Percentiles rank a stretch among this genome's conserved stretches.
Evolutionary conservation across 2,888 invertebrate genomes (phyloP).

Genomic region (Drosophila emarginata): DNA sequence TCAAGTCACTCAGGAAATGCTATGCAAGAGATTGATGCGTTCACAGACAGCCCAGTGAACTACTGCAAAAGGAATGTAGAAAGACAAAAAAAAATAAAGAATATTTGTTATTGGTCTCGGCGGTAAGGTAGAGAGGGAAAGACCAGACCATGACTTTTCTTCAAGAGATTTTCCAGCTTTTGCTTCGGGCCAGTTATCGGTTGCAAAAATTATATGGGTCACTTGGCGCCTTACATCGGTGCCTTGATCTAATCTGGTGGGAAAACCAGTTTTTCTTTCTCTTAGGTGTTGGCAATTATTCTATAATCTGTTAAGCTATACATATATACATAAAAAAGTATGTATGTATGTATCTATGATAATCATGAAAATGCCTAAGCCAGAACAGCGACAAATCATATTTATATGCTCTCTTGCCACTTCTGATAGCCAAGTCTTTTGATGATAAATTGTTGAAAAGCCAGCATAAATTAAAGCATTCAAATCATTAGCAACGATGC

Average conservation of each 20-base stretch:
- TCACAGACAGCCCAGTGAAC: conserved; percentile 66
- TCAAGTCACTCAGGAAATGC: conserved; percentile 26
- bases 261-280: conserved; percentile 52
- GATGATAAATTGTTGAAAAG: conserved; percentile 73
- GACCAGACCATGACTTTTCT: conserved; percentile 42
- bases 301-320: background rate
- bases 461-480: conserved; percentile 77
- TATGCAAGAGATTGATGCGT: conserved; percentile 69
- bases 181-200: conserved; percentile 45
- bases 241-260: conserved; percentile 10
- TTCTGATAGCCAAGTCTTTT: conserved; percentile 50
- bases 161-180: conserved; percentile 40
- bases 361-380: conserved; percentile 27
- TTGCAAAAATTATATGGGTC: conserved; percentile 58
- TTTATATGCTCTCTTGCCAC: conserved; percentile 27
- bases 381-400: conserved; percentile 46
- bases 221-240: conserved; percentile 59
- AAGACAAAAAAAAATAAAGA: background rate
- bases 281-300: conserved; percentile 41
- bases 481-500: conserved; percentile 80
- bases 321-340: background rate
- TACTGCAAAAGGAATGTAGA: conserved; percentile 35
- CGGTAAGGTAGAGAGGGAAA: conserved; percentile 9
- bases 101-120: background rate
- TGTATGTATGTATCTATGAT: conserved; percentile 11